These are phyloP conservation scores for Phrynocephalus forsythii DNA, from an alignment of 2,797 vertebrate species.

Conservation along the genomic window DNA sequence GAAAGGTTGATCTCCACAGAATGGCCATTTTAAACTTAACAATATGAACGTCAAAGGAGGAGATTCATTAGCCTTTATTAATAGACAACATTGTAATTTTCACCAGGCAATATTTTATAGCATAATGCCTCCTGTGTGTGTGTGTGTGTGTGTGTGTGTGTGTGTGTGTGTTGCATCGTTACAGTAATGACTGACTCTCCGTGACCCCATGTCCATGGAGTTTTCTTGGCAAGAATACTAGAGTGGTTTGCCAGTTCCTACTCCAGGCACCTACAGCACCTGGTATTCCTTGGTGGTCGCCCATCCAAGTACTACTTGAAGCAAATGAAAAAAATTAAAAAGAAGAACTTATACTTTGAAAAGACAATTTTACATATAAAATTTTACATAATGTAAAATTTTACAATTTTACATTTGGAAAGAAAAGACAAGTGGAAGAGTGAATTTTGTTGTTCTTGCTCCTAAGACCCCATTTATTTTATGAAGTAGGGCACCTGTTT, in stretches of 20 bases:
- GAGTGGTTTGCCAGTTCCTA: too few species aligned
- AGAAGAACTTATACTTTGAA: background rate
- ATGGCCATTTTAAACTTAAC: constrained; percentile 54
- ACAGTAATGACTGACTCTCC: too few species aligned
- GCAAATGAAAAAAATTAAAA: background rate
- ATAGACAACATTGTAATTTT: background rate
- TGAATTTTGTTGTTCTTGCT: constrained; percentile 16
- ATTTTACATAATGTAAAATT: too few species aligned
- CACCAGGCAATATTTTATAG: constrained; percentile 43
- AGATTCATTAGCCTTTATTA: constrained; percentile 16
- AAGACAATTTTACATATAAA: background rate
- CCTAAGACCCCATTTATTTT: background rate
- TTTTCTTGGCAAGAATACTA: too few species aligned
- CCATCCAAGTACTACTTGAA: too few species aligned
- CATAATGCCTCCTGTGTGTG: background rate
- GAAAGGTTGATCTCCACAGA: constrained; percentile 49
- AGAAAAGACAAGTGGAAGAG: background rate
- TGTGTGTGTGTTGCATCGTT: too few species aligned
- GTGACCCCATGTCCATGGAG: too few species aligned
- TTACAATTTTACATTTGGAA: background rate
- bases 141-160: too few species aligned
- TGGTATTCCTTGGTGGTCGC: too few species aligned
- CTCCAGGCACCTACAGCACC: too few species aligned
- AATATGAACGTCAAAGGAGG: constrained; percentile 47
- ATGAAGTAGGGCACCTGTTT: background rate